Conservation (phyloP, 2,888 invertebrate species). For the Blera fallax region DNA sequence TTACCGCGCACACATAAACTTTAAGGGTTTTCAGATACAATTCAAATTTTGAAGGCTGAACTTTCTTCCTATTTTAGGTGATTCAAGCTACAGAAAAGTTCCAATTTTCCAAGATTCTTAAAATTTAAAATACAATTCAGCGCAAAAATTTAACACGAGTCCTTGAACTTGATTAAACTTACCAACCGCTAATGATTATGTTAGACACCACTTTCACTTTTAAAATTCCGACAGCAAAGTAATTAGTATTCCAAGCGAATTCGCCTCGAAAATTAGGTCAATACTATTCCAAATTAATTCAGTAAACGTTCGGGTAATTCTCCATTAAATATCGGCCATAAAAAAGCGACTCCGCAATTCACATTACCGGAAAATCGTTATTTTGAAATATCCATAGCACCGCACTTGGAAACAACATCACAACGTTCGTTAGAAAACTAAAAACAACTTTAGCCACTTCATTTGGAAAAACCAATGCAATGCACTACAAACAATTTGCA, state of each 20-base stretch:
- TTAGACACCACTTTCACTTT: background rate
- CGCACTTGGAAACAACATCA: background rate
- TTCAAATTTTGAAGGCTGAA: too few relatives aligned
- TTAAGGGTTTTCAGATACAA: too few relatives aligned
- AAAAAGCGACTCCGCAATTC: conserved; percentile 1
- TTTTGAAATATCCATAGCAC: background rate
- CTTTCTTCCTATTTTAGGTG: too few relatives aligned
- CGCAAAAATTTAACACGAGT: background rate
- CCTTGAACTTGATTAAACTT: background rate
- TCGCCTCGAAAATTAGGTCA: background rate
- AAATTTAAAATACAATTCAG: background rate
- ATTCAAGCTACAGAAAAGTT: too few relatives aligned
- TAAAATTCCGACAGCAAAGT: background rate
- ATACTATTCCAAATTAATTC: conserved; percentile 8
- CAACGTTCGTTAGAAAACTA: conserved; percentile 36
- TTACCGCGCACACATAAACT: too few relatives aligned
- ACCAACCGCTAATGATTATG: background rate
- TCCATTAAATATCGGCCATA: background rate
- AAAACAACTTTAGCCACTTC: conserved; percentile 24
- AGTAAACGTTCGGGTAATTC: background rate
- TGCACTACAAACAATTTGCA: conserved; percentile 37
- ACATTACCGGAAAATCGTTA: conserved; percentile 48
- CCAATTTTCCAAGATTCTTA: background rate
- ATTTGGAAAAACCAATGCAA: conserved; percentile 32
- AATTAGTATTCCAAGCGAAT: background rate